These are phyloP conservation scores for Philereme transversata DNA, from an alignment of 2,888 invertebrate species.

Conservation along the genomic window DNA sequence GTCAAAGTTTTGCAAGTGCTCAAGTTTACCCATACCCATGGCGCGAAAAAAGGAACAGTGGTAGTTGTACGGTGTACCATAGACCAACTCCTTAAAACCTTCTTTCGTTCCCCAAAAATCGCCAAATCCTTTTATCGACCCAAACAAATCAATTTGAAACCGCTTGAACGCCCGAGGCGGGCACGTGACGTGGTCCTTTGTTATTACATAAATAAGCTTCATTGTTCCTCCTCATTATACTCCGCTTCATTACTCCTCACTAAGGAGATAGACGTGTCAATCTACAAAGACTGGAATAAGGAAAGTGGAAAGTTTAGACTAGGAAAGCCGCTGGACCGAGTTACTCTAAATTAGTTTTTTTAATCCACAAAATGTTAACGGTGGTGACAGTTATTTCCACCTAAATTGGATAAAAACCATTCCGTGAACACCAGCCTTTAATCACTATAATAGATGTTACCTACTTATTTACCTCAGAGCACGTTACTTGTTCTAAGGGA, in stretches of 20 bases:
- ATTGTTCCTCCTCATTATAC: conserved; percentile 64
- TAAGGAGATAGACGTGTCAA: conserved; percentile 58
- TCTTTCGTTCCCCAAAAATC: neutral
- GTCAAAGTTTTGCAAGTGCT: too few relatives aligned
- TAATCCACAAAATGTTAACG: too few relatives aligned
- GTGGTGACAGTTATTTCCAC: too few relatives aligned
- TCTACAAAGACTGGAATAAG: conserved; percentile 40
- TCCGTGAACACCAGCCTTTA: too few relatives aligned
- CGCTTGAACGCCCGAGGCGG: conserved; percentile 30
- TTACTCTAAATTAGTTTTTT: neutral
- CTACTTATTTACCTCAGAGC: too few relatives aligned
- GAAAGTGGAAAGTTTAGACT: conserved; percentile 9
- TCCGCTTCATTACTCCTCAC: conserved; percentile 48
- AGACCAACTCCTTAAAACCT: too few relatives aligned
- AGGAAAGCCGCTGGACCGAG: conserved; percentile 4
- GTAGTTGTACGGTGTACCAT: too few relatives aligned
- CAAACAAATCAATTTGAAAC: conserved; percentile 25
- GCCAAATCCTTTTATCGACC: conserved; percentile 13
- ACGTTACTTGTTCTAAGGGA: too few relatives aligned
- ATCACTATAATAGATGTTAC: too few relatives aligned
- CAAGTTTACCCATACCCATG: too few relatives aligned
- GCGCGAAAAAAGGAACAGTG: neutral
- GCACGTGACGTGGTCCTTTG: conserved; percentile 41
- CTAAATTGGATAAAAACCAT: too few relatives aligned
- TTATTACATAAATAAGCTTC: conserved; percentile 52